phyloP scores from a whole-genome alignment of 2,113 vertebrate genomes.

The Polyodon spathula region DNA sequence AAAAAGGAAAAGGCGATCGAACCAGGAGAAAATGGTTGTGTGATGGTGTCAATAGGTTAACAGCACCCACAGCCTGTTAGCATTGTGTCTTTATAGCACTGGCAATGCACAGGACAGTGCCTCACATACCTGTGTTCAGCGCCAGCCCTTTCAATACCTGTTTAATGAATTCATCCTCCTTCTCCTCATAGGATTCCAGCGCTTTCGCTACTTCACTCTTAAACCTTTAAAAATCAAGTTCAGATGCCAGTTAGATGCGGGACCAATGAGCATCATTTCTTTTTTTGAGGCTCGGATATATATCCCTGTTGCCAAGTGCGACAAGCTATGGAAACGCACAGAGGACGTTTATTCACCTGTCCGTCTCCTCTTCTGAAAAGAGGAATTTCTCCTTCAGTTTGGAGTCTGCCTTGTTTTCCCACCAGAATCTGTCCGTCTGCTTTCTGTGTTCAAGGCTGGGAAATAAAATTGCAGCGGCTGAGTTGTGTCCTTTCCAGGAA shows the following conservation, averaged over 20 bases:
- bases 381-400: constrained; percentile 71
- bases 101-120: too few species aligned
- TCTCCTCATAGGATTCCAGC: constrained; percentile 68
- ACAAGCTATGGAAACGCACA: too few species aligned
- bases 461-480: constrained; percentile 10
- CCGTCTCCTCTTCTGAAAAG: constrained; percentile 66
- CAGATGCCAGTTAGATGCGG: background rate
- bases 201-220: constrained; percentile 66
- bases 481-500: background rate
- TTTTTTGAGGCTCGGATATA: too few species aligned
- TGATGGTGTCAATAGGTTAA: too few species aligned
- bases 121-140: too few species aligned
- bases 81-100: too few species aligned
- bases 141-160: constrained; percentile 43
- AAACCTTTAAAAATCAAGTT: constrained; percentile 52
- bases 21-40: too few species aligned
- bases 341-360: constrained; percentile 43
- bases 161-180: constrained; percentile 68
- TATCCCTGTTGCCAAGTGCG: too few species aligned
- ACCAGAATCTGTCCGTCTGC: constrained; percentile 79
- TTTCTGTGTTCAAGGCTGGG: constrained; percentile 72
- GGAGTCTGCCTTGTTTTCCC: constrained; percentile 75
- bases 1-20: background rate
- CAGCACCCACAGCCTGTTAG: too few species aligned
- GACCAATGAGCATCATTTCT: too few species aligned